These are phyloP conservation scores for Campylomormyrus numenius DNA, from an alignment of 2,113 vertebrate species.

Conservation along the genomic window DNA sequence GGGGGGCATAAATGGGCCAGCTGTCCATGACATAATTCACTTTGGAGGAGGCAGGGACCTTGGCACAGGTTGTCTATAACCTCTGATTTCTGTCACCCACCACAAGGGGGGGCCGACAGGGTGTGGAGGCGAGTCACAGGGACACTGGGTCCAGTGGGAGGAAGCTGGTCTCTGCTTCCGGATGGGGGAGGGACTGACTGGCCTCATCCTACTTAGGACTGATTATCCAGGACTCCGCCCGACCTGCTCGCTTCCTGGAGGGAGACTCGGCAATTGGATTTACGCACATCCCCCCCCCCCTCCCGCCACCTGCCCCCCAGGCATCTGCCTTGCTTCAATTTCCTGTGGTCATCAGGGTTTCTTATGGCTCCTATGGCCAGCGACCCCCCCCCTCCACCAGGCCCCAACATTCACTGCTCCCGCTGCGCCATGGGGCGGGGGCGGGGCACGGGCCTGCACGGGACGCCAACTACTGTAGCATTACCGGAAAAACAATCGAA, in stretches of 20 bases:
- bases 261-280: background rate
- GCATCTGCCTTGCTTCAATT: too few species aligned
- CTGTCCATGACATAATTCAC: background rate
- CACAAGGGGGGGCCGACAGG: background rate
- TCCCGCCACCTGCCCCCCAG: too few species aligned
- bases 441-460: too few species aligned
- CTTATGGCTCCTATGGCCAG: too few species aligned
- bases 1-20: background rate
- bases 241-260: background rate
- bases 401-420: too few species aligned
- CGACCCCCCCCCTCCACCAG: too few species aligned
- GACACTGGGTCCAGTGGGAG: background rate
- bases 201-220: background rate
- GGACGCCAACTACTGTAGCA: too few species aligned
- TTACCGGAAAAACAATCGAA: too few species aligned
- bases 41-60: background rate
- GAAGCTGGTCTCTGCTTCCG: background rate
- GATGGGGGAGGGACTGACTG: background rate
- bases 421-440: too few species aligned
- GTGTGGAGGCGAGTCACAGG: background rate
- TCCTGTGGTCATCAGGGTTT: too few species aligned
- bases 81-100: background rate
- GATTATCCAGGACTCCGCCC: background rate
- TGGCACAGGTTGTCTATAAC: background rate
- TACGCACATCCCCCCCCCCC: background rate